Evolutionary conservation across 2,797 vertebrate species (phyloP).

Genomic region (Mustela erminea): DNA sequence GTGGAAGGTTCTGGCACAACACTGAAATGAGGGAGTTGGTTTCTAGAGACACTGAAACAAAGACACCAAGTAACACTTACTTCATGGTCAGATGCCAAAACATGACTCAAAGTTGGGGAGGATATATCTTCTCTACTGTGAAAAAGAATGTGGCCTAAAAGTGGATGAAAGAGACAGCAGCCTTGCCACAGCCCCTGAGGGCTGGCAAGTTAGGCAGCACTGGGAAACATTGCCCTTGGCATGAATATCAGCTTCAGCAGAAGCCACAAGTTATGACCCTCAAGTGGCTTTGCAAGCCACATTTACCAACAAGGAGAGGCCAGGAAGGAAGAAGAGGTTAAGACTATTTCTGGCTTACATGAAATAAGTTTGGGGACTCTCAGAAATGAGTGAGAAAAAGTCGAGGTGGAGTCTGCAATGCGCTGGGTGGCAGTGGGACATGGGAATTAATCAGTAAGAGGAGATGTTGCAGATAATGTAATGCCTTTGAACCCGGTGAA

Average conservation of each 20-base stretch:
- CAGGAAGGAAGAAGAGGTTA: background rate
- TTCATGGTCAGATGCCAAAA: background rate
- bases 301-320: background rate
- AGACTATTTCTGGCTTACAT: background rate
- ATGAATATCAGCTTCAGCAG: background rate
- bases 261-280: background rate
- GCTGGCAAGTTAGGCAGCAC: too few species aligned
- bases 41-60: background rate
- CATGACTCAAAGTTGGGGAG: background rate
- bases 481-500: background rate
- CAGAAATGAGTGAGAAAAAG: background rate
- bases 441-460: background rate
- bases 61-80: background rate
- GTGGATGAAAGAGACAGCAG: background rate
- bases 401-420: background rate
- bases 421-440: too few species aligned
- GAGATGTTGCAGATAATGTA: background rate
- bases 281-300: background rate
- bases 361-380: background rate
- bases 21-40: background rate
- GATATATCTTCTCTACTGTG: background rate
- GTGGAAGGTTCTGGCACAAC: background rate
- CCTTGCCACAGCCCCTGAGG: background rate
- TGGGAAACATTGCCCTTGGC: background rate
- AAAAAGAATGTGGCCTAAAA: background rate